Base-by-base conservation (phyloP, 1,140 invertebrate species). In the Macrobrachium nipponense region DNA sequence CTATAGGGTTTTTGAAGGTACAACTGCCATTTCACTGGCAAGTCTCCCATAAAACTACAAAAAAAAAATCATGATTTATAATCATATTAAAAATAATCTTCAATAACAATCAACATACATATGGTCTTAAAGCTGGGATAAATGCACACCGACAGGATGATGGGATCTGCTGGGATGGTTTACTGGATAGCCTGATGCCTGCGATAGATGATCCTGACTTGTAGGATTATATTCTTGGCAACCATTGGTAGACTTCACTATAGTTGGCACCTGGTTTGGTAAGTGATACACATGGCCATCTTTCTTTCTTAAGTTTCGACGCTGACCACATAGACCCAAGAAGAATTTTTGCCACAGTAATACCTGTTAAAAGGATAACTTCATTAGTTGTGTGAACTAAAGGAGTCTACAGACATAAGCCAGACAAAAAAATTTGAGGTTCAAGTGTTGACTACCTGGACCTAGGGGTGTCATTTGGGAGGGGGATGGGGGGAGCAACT, bases 341-440 rank as follows among this genome's bases (percentile, higher is more conserved):
- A 80, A 84, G 81, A 84, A 88, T 43, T 79, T 80, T 12, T 84
- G 87, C 87, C 87, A 88, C 78, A 86, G 59, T 59, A 80, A 5
- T 14, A 86, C 85, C 85, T 86, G 70, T 11, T 18, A 17, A 43
- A 17, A 20, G 44, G 27, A 11, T 36, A 17, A 5, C 36, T 73
- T 8, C 44, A 36, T 20, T 23, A 8, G 44, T 73, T 10, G 2
- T 73, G 27, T 23, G 23, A 23, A 36, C 15, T 36, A 73, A 23
- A 36, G 6, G 15, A n/a, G 23, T 36, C 20, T 7, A 23, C 5
- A 20, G 23, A 36, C 23, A n/a, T 27, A 72, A 20, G 7, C 15
- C 23, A 27, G 20, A 20, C 6, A 7, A 72, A 72, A 15, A 20
- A 36, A 36, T 10, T 51, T 2, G 7, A 12, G 51, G 51, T 51